Base-by-base conservation (phyloP, 2,888 invertebrate species). In the Lithophane semibrunnea region DNA sequence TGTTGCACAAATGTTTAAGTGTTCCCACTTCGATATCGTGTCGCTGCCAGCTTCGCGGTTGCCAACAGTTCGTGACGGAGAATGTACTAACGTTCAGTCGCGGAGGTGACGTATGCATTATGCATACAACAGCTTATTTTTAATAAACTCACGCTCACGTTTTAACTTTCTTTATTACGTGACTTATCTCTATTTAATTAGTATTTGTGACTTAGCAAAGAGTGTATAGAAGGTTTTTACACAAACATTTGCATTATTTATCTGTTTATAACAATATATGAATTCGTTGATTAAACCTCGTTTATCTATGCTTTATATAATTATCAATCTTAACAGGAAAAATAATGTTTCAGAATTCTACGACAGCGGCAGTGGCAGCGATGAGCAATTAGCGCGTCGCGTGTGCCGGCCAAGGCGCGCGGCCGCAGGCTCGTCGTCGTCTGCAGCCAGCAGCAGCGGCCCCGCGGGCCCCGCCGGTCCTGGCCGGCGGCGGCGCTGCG, bases 401-500 rank as follows among this genome's bases (percentile, higher is more conserved):
- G 91, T 91, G 5, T 90, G 94, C 58, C 89, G 95, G 67, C 91
- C 93, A 10, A 90, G 94, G 12, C 93, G 95, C 44, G 92, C 92
- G 12, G 92, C 93, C 0, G 93, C 93, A 0, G 92, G 94, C 0
- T 93, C 95, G 0, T 94, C 95, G 0, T 94, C 93, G 0, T 92
- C 93, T 10, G 91, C 93, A 2, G 90, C 93, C 71, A 91, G 91
- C 65, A 86, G 93, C 77, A 91, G 87, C 37, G 84, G 90, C 37
- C 83, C 90, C 54, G 88, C 95, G 60, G 93, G 93, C 9, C 92
- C 95, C 3, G 87, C 95, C 61, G 93, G 93, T 12, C 92, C 95
- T 2, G 96, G 95, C 75, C 94, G 98, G n/a, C 96, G 98, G 88
- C 97, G 98, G 86, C 97, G 98, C 91, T 98, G 98, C 87, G 98